These are phyloP conservation scores for Atherix ibis DNA, from an alignment of 2,888 invertebrate genomes.

Conservation along the genomic window DNA sequence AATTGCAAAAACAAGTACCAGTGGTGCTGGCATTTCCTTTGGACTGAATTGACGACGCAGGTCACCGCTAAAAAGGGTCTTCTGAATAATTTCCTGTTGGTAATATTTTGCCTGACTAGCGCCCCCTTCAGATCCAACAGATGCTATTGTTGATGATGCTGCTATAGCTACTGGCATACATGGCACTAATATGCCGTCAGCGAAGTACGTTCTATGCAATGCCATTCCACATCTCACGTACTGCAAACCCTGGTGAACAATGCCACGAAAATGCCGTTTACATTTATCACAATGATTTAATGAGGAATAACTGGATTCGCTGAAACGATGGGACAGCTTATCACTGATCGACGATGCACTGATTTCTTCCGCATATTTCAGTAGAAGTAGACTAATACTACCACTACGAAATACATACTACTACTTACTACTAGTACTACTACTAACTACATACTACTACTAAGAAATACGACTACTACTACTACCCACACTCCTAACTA, in stretches of 20 bases:
- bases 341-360: no score
- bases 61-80: slow-evolving; percentile 43
- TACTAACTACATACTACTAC: no score
- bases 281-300: slow-evolving; percentile 58
- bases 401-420: no score
- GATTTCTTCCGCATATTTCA: no score
- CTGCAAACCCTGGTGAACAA: slow-evolving; percentile 53
- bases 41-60: slow-evolving; percentile 45
- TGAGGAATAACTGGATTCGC: slow-evolving; percentile 48
- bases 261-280: slow-evolving; percentile 50
- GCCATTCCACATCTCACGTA: slow-evolving; percentile 57
- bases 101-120: neutral
- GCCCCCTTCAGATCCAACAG: neutral
- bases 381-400: no score
- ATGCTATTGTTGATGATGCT: slow-evolving; percentile 1
- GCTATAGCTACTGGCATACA: neutral
- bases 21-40: slow-evolving; percentile 40
- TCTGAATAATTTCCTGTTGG: slow-evolving; percentile 1
- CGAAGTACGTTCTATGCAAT: slow-evolving; percentile 52
- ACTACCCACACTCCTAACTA: no score
- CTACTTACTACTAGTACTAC: no score
- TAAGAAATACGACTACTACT: no score
- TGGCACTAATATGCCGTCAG: slow-evolving; percentile 33
- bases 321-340: slow-evolving; percentile 37
- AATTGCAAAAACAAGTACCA: slow-evolving; percentile 41